Conservation (phyloP, 2,113 vertebrate species). For the Oreochromis aureus region DNA sequence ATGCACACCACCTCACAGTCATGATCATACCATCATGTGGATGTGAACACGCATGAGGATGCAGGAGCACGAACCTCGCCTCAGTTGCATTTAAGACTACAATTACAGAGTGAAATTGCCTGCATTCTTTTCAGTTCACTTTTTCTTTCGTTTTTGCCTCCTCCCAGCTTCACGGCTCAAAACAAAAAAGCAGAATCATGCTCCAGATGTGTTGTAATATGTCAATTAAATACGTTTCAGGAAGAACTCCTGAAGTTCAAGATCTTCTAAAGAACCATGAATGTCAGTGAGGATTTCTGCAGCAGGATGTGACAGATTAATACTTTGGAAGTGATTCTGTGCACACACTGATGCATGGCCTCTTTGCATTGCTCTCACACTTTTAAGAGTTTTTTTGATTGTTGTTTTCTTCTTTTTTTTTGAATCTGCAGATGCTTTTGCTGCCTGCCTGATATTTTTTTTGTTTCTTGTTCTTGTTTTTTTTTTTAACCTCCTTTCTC, state of each 20-base stretch:
- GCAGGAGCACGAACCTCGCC: not conserved
- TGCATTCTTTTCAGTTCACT: slow-evolving; percentile 3
- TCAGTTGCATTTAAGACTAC: not conserved
- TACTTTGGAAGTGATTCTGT: slow-evolving; percentile 50
- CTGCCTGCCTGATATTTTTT: slow-evolving; percentile 46
- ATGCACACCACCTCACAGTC: not conserved
- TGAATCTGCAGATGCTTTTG: slow-evolving; percentile 33
- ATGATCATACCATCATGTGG: not conserved
- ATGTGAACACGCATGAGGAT: slow-evolving; percentile 15
- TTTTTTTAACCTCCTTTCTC: slow-evolving; percentile 16
- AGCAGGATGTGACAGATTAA: not conserved
- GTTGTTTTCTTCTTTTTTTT: not conserved
- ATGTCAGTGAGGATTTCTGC: slow-evolving; percentile 17
- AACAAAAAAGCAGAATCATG: slow-evolving; percentile 27
- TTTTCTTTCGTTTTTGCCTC: not conserved
- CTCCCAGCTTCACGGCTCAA: slow-evolving; percentile 22
- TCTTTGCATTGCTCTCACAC: slow-evolving; percentile 30
- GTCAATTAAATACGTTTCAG: slow-evolving; percentile 20
- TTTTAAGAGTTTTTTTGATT: not conserved
- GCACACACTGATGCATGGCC: slow-evolving; percentile 38
- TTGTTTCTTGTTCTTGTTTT: not conserved
- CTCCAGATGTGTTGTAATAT: slow-evolving; percentile 34
- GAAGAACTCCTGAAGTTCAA: slow-evolving; percentile 30
- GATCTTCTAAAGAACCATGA: slow-evolving; percentile 10
- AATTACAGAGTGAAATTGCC: not conserved